Percentiles rank a stretch among this genome's conserved stretches.
Conservation (phyloP, 2,797 vertebrate genomes). For the Bucorvus abyssinicus region DNA sequence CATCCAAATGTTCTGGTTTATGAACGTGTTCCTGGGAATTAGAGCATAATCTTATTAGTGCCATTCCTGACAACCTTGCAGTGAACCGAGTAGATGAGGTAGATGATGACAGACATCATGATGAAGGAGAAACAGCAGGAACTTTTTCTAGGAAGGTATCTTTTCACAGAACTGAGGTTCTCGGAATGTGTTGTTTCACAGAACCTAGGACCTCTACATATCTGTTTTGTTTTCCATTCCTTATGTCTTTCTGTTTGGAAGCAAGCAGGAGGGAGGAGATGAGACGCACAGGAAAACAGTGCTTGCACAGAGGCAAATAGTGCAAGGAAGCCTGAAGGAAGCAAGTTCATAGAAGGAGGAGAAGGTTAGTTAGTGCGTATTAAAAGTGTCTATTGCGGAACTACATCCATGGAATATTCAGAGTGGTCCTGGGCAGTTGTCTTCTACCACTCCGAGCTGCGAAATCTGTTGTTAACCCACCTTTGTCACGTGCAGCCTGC, state of each 20-base stretch:
- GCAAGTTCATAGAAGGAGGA: not conserved
- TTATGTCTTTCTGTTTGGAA: not conserved
- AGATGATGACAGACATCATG: not conserved
- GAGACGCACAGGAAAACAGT: fast-evolving
- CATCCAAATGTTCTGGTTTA: not conserved
- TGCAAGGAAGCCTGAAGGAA: not conserved
- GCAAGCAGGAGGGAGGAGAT: not conserved
- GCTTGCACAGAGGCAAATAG: not conserved
- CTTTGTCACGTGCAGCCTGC: not conserved
- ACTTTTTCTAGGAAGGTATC: not conserved
- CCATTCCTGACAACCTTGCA: not conserved
- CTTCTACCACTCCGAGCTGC: not conserved
- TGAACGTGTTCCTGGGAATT: not conserved
- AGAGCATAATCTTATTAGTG: not conserved
- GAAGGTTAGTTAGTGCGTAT: not conserved
- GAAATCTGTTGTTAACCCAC: not conserved
- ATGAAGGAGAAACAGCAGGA: not conserved
- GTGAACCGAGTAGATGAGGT: not conserved
- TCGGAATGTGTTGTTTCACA: not conserved
- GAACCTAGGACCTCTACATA: not conserved
- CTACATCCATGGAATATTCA: fast-evolving
- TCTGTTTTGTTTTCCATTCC: not conserved
- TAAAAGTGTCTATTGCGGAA: not conserved
- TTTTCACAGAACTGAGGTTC: not conserved
- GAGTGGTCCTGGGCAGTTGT: not conserved